phyloP scores from a whole-genome alignment of 2,797 vertebrate species.

The Orientallactaga sibirica region DNA sequence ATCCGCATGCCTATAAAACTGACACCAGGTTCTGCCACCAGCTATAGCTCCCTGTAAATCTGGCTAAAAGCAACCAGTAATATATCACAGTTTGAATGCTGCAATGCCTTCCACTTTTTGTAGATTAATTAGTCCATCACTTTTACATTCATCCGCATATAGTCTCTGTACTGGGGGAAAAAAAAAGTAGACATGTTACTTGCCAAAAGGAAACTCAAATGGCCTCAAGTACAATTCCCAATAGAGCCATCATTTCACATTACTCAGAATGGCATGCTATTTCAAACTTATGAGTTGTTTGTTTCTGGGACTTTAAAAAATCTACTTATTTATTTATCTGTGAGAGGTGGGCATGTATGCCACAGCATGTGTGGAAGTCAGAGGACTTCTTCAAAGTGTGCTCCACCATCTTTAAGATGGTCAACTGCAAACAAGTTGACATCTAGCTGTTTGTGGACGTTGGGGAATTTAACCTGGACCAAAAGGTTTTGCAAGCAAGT shows the following conservation, averaged over 20 bases:
- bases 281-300: too few relatives aligned
- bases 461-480: too few relatives aligned
- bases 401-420: too few relatives aligned
- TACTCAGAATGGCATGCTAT: too few relatives aligned
- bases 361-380: too few relatives aligned
- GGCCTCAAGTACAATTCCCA: neutral
- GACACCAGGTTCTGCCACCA: neutral
- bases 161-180: neutral
- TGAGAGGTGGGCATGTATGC: too few relatives aligned
- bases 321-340: too few relatives aligned
- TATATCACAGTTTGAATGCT: neutral
- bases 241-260: neutral
- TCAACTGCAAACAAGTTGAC: too few relatives aligned
- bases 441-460: too few relatives aligned
- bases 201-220: neutral
- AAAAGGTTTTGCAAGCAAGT: too few relatives aligned
- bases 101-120: neutral
- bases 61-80: neutral
- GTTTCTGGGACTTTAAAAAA: too few relatives aligned
- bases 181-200: neutral
- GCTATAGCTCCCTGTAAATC: neutral
- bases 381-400: too few relatives aligned
- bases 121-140: neutral
- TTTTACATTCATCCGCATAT: neutral
- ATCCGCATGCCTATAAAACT: neutral